Evolutionary conservation across 2,888 invertebrate genomes (phyloP), one percentile per base, ranked within the genome.

Genomic region (Patella pellucida): DNA sequence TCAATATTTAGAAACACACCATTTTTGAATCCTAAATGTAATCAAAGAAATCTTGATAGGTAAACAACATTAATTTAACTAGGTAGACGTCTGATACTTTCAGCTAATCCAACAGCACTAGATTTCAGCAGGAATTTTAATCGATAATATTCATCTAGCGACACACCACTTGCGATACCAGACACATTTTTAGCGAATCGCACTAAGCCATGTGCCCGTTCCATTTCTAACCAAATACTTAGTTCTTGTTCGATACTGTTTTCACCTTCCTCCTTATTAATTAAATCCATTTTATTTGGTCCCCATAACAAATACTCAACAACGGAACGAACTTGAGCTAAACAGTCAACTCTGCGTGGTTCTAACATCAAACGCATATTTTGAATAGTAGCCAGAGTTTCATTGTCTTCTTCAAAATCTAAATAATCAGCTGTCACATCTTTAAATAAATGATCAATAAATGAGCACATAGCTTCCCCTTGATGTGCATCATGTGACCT

Each of bases 61-160:
- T 56, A 16, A 56, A 9, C 56, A 56, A 56, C 16, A 62, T 15
- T 14, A 31, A n/a, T 31, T n/a, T 69, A 71, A 51, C 73, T 62
- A 1, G 70, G 41, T 56, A 82, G 81, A 71, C 83, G 77, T 15
- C 85, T 80, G 23, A 84, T 81, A 78, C 85, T 85, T 73, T 88
- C 88, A 1, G 84, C 83, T 68, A 88, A 77, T 71, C 85, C 86
- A 27, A 82, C 81, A 15, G 87, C 84, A 77, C 84, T 86, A 12
- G 88, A 83, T 78, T 88, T 88, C 71, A 87, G 81, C 72, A 88
- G 79, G 77, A 88, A 88, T 72, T 87, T 87, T 82, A 88, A 83
- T n/a, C 84, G 82, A 75, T 87, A 88, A 71, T 85, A 87, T 69
- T 88, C 86, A 52, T 83, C 83, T 41, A 87, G 78, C 11, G 81